phyloP scores from a whole-genome alignment of 1,140 invertebrate species.

The Pseudomyrmex pallidus region DNA sequence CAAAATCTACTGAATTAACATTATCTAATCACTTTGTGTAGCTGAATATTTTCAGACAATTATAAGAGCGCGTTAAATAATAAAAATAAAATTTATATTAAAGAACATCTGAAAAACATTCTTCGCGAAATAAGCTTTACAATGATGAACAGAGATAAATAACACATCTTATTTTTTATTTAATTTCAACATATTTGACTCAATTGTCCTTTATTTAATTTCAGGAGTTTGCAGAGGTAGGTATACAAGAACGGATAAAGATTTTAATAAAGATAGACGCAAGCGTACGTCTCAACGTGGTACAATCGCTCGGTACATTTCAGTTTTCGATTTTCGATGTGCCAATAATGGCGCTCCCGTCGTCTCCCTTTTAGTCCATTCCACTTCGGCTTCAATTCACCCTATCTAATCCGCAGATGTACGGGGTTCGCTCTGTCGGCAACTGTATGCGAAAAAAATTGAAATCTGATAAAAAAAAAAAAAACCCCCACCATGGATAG shows the following conservation, averaged over 20 bases:
- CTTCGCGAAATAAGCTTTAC: background rate
- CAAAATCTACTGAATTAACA: conserved; percentile 25
- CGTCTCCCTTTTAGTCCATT: conserved; percentile 39
- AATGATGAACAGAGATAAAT: too few relatives aligned
- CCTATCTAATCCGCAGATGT: conserved; percentile 63
- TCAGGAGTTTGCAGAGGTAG: background rate
- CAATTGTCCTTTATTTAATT: conserved; percentile 14
- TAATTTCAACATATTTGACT: too few relatives aligned
- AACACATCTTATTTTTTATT: too few relatives aligned
- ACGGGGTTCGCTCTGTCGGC: conserved; percentile 19
- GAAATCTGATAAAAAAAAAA: conserved; percentile 67
- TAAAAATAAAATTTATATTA: background rate
- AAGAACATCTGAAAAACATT: background rate
- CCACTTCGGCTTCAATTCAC: conserved; percentile 27
- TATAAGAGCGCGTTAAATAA: conserved; percentile 14
- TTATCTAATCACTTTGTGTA: background rate
- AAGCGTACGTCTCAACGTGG: conserved; percentile 60
- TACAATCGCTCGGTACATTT: conserved; percentile 69
- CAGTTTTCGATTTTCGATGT: conserved; percentile 75
- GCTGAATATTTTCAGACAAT: background rate
- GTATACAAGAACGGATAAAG: background rate
- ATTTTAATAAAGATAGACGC: conserved; percentile 31
- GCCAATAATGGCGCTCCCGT: conserved; percentile 67
- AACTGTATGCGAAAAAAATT: conserved; percentile 66
- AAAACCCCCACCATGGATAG: background rate